Base-by-base conservation (phyloP, 1,140 invertebrate species). In the Littorina saxatilis region DNA sequence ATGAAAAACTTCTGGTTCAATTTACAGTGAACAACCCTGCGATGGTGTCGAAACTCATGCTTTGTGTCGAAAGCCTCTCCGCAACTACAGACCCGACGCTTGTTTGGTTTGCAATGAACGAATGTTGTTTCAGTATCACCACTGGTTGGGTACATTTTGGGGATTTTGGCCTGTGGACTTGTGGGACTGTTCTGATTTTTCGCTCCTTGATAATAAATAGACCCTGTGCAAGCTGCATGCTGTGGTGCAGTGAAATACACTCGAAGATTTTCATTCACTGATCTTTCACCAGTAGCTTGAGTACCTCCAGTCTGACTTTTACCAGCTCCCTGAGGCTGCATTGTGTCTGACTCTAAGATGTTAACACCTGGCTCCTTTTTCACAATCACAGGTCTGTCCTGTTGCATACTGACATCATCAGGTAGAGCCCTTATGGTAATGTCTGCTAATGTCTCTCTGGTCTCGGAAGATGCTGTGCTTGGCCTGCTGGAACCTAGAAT, bases 41-140 rank as follows among this genome's bases (percentile, higher is more conserved):
- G 55, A 39, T 78, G 76, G 39, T 78, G 35, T 63, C n/a, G 52
- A 29, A 66, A 63, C 40, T 78, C 76, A 27, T 63, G 76, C 52
- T 78, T 78, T 2, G 55, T 39, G n/a, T 63, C 58, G 23, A 78
- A 43, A 15, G 39, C 23, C 13, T 63, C 23, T 15, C 76, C 76
- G 29, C 76, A 78, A 27, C 35, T 63, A 37, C 76, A 78, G 40
- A 39, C 50, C 7, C 70, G 66, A 9, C 35, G 35, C 37, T 68
- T 68, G 35, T 20, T 17, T 13, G 66, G 66, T 68, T 68, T 68
- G 32, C 13, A 32, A 20, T 32, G 23, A 37, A 15, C 15, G 66
- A 29, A 5, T 9, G 32, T 35, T 39, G 23, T 5, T 68, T 29
- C 35, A 39, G 11, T 5, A 17, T 17, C 5, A 47, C 43, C 43